Evolutionary conservation across 2,888 invertebrate species (phyloP).

Genomic region (Loripinus fragilis): DNA sequence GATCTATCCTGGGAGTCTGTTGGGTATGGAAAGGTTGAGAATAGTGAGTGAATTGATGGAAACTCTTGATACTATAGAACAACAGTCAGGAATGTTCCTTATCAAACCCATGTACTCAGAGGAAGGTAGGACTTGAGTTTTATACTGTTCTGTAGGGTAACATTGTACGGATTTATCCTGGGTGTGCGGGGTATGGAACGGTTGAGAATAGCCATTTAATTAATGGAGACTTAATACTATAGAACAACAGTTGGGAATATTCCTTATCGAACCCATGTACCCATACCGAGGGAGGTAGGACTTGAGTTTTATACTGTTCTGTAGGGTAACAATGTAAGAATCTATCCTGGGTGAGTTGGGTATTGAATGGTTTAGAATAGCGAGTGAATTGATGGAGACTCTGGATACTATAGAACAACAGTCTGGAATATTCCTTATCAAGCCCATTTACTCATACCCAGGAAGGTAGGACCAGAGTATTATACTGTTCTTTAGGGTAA

Average conservation of each 20-base stretch:
- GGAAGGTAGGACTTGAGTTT: conserved; percentile 79
- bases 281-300: too few relatives aligned
- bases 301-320: too few relatives aligned
- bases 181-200: too few relatives aligned
- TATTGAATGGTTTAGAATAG: conserved; percentile 75
- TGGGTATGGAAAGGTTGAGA: conserved; percentile 77
- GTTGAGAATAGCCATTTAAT: conserved; percentile 75
- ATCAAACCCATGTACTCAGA: conserved; percentile 82
- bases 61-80: conserved; percentile 80
- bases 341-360: too few relatives aligned
- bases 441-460: too few relatives aligned
- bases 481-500: too few relatives aligned
- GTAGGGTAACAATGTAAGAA: too few relatives aligned
- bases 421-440: too few relatives aligned
- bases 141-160: too few relatives aligned
- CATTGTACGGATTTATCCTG: too few relatives aligned
- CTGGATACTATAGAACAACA: conserved; percentile 80
- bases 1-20: too few relatives aligned
- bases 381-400: conserved; percentile 79
- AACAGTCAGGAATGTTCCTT: conserved; percentile 82
- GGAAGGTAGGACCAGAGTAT: too few relatives aligned
- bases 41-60: conserved; percentile 80
- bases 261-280: conserved; percentile 83
- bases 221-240: conserved; percentile 81
- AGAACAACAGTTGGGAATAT: conserved; percentile 82